These are phyloP conservation scores for Sphenodon punctatus DNA, from an alignment of 2,797 vertebrate genomes.

Conservation along the genomic window DNA sequence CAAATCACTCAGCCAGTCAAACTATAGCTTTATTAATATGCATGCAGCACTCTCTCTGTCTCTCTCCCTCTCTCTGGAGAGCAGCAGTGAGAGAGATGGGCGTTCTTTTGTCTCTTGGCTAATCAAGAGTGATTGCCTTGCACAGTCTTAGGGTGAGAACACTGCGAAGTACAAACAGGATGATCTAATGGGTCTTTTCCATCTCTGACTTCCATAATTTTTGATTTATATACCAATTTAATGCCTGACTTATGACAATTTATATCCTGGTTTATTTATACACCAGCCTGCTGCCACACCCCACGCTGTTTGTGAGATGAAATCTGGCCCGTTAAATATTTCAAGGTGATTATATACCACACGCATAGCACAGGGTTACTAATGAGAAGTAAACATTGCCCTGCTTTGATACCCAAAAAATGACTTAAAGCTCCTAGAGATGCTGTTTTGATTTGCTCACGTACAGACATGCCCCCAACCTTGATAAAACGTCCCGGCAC, in stretches of 20 bases:
- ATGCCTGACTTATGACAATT: conserved; percentile 55
- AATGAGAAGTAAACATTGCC: conserved; percentile 25
- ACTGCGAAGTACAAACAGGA: conserved; percentile 35
- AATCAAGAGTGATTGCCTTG: conserved; percentile 61
- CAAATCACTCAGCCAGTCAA: conserved; percentile 63
- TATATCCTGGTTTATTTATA: conserved; percentile 41
- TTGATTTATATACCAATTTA: conserved; percentile 59
- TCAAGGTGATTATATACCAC: conserved; percentile 42
- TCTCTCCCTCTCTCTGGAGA: conserved; percentile 46
- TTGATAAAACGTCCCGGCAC: not conserved
- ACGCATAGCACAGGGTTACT: not conserved
- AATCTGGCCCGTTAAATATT: conserved; percentile 41
- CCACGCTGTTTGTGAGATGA: not conserved
- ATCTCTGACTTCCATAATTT: conserved; percentile 41
- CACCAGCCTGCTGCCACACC: not conserved
- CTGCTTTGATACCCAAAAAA: conserved; percentile 10
- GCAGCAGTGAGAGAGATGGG: conserved; percentile 26
- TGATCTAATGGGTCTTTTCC: conserved; percentile 45
- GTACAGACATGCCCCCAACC: not conserved
- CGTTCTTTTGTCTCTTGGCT: conserved; percentile 40
- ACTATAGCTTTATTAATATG: conserved; percentile 70
- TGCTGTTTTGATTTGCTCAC: conserved; percentile 6
- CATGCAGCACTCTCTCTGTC: conserved; percentile 21
- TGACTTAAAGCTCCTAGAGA: conserved; percentile 16
- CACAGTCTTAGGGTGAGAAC: conserved; percentile 44